Conservation (phyloP, 2,797 vertebrate genomes). For the Poecilia wingei region DNA sequence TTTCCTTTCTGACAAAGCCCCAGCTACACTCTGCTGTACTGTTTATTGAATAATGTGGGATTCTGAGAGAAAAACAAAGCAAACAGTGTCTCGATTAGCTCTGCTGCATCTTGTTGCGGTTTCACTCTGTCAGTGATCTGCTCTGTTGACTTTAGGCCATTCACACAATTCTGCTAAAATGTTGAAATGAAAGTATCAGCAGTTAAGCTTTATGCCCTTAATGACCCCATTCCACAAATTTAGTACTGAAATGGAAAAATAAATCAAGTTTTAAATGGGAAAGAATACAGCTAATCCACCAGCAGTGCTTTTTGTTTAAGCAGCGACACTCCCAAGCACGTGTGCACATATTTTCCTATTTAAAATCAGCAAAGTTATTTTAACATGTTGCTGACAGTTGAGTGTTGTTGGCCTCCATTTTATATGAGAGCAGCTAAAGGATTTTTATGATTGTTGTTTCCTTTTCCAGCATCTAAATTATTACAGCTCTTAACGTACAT, state of each 20-base stretch:
- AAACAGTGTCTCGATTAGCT: constrained; percentile 18
- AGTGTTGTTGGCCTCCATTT: neutral
- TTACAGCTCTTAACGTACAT: neutral
- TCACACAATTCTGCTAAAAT: neutral
- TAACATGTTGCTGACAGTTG: neutral
- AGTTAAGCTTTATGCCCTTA: constrained; percentile 7
- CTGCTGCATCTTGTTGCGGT: constrained; percentile 17
- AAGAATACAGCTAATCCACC: neutral
- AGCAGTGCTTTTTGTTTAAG: neutral
- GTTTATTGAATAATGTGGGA: neutral
- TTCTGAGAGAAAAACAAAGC: constrained; percentile 26
- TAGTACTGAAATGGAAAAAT: neutral
- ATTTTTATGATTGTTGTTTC: neutral
- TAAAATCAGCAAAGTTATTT: constrained; percentile 1
- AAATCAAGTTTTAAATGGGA: neutral
- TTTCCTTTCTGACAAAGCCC: constrained; percentile 66
- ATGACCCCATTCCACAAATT: neutral
- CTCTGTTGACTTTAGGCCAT: constrained; percentile 10
- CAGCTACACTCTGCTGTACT: constrained; percentile 32
- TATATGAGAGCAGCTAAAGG: neutral
- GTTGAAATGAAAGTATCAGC: neutral
- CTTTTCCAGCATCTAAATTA: neutral
- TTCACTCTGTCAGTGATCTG: constrained; percentile 4
- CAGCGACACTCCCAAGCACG: neutral
- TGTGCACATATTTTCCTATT: neutral